phyloP scores from a whole-genome alignment of 1,140 invertebrate genomes.

The Plutomurus gul region DNA sequence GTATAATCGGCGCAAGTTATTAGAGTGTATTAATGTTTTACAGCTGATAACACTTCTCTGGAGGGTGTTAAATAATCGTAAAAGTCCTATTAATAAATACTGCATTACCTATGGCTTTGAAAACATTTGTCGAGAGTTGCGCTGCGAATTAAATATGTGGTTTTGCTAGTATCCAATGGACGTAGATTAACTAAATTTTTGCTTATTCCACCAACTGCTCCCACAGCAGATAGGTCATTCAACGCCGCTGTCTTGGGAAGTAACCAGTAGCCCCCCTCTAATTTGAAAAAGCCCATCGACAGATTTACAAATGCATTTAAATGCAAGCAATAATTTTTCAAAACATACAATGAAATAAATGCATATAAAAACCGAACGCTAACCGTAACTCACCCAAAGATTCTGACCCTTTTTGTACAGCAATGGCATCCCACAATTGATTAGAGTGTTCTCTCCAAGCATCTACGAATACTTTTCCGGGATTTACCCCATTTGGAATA shows the following conservation, averaged over 20 bases:
- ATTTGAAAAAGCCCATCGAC: too few species aligned
- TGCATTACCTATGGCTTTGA: background rate
- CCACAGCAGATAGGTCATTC: background rate
- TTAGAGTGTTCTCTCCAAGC: background rate
- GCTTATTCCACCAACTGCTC: background rate
- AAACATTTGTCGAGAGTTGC: background rate
- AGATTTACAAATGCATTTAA: too few species aligned
- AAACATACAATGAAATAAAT: too few species aligned
- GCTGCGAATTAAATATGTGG: background rate
- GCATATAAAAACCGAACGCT: background rate
- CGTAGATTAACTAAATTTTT: background rate
- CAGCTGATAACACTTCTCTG: background rate
- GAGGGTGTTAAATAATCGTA: background rate
- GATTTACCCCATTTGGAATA: background rate
- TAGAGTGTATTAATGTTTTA: too few species aligned
- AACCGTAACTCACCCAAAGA: background rate
- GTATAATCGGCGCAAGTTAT: too few species aligned
- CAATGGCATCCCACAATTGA: slow-evolving; percentile 7
- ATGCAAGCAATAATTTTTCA: too few species aligned
- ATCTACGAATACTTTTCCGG: background rate
- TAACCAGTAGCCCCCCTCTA: background rate
- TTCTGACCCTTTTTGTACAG: background rate
- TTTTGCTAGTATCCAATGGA: background rate
- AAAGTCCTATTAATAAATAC: background rate
- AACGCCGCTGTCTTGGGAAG: background rate